These are phyloP conservation scores for Zosterops lateralis DNA, from an alignment of 2,113 vertebrate genomes.

Conservation along the genomic window DNA sequence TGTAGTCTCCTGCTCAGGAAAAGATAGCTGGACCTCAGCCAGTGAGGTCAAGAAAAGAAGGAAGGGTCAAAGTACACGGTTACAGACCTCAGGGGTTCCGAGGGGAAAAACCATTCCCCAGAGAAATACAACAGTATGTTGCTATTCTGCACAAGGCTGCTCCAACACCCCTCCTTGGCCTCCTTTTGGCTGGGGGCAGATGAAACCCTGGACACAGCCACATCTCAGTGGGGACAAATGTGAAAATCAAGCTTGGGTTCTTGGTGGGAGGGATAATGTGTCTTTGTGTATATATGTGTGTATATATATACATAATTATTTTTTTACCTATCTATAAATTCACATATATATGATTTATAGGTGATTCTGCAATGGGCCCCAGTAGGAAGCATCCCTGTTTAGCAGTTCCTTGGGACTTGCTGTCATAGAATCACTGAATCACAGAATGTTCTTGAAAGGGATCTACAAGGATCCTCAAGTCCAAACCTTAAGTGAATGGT, in stretches of 20 bases:
- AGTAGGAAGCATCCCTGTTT: background rate
- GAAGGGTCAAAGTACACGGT: too few species aligned
- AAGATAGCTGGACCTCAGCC: too few species aligned
- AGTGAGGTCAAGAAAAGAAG: too few species aligned
- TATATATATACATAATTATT: background rate
- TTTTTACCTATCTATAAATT: background rate
- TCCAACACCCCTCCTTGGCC: background rate
- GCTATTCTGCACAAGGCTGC: background rate
- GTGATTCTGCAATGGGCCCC: background rate
- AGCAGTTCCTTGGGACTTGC: background rate
- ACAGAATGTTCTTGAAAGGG: background rate
- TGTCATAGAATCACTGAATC: background rate
- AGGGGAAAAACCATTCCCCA: too few species aligned
- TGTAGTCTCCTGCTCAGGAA: too few species aligned
- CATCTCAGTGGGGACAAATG: background rate
- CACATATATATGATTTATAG: background rate
- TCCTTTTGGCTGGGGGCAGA: background rate
- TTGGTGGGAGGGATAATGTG: background rate
- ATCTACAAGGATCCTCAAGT: background rate
- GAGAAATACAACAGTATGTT: slow-evolving; percentile 61
- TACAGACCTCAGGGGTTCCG: too few species aligned
- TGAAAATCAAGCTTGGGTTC: background rate
- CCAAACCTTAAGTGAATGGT: background rate
- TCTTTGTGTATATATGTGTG: background rate
- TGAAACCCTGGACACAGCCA: background rate